Conservation (phyloP, 1,140 invertebrate species). For the Nixonia krombeini region DNA sequence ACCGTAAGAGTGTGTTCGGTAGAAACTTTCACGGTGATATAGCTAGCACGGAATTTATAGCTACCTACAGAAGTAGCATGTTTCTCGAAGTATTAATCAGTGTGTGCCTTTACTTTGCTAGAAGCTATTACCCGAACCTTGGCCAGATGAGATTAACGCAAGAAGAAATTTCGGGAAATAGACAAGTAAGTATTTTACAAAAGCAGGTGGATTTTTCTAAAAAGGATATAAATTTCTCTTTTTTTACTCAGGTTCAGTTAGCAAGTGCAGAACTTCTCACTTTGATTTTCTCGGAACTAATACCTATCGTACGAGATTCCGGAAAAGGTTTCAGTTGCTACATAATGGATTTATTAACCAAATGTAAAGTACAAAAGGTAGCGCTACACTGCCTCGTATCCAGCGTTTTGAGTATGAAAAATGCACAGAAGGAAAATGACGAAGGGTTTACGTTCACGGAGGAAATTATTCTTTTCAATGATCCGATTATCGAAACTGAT, state of each 20-base stretch:
- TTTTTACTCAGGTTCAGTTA: slow-evolving; percentile 77
- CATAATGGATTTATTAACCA: slow-evolving; percentile 84
- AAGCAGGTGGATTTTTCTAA: too few species aligned
- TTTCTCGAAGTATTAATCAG: slow-evolving; percentile 87
- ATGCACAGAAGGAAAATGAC: slow-evolving; percentile 67
- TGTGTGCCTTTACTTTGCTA: slow-evolving; percentile 84
- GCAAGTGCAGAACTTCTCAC: slow-evolving; percentile 85
- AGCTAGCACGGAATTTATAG: slow-evolving; percentile 75
- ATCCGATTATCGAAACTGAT: slow-evolving; percentile 72
- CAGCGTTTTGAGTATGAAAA: slow-evolving; percentile 79
- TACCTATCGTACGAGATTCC: slow-evolving; percentile 86
- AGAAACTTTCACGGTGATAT: slow-evolving; percentile 83
- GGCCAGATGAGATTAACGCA: slow-evolving; percentile 77
- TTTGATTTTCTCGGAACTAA: slow-evolving; percentile 83
- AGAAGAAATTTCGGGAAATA: slow-evolving; percentile 84
- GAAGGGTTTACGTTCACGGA: slow-evolving; percentile 82
- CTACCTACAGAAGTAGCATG: slow-evolving; percentile 82
- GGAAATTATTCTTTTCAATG: slow-evolving; percentile 88
- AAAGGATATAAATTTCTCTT: background rate
- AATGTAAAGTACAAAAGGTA: slow-evolving; percentile 92
- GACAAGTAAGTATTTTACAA: slow-evolving; percentile 68
- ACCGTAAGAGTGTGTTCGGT: slow-evolving; percentile 86
- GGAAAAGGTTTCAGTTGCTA: slow-evolving; percentile 86
- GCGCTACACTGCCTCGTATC: slow-evolving; percentile 87
- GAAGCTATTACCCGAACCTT: slow-evolving; percentile 85